Conservation (phyloP, 2,113 vertebrate genomes). For the Sula dactylatra region DNA sequence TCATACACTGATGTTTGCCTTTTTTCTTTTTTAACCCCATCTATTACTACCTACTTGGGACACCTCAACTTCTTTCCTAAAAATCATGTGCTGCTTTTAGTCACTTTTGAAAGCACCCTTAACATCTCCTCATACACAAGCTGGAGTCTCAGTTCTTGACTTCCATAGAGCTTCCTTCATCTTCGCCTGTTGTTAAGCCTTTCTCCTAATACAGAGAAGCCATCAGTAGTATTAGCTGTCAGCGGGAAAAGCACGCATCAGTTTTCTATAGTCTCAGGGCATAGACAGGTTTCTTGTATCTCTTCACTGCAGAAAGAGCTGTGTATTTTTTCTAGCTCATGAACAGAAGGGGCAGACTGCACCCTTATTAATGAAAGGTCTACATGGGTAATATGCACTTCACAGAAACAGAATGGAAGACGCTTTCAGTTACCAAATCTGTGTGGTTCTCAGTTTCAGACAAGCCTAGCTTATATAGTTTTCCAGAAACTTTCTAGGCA, state of each 20-base stretch:
- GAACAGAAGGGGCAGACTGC: background rate
- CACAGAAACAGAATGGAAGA: background rate
- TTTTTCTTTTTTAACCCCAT: too few relatives aligned
- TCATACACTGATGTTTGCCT: background rate
- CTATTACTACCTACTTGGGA: background rate
- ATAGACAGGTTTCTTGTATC: background rate
- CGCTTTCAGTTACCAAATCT: background rate
- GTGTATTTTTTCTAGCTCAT: background rate
- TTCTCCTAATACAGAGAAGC: background rate
- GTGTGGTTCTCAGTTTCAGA: background rate
- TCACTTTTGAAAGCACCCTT: background rate
- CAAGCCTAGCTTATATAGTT: background rate
- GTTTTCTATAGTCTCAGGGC: background rate
- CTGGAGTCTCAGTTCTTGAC: background rate
- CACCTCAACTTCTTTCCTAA: background rate
- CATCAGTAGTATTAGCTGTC: background rate
- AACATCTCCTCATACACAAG: background rate
- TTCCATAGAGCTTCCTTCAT: background rate
- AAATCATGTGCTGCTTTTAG: background rate
- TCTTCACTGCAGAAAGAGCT: background rate
- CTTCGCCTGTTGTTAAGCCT: background rate
- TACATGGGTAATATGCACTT: fast-evolving
- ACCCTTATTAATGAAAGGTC: background rate
- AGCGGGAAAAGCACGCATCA: background rate
- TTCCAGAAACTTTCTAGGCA: background rate